phyloP scores from a whole-genome alignment of 2,888 invertebrate genomes.

The Drosophila pegasa region DNA sequence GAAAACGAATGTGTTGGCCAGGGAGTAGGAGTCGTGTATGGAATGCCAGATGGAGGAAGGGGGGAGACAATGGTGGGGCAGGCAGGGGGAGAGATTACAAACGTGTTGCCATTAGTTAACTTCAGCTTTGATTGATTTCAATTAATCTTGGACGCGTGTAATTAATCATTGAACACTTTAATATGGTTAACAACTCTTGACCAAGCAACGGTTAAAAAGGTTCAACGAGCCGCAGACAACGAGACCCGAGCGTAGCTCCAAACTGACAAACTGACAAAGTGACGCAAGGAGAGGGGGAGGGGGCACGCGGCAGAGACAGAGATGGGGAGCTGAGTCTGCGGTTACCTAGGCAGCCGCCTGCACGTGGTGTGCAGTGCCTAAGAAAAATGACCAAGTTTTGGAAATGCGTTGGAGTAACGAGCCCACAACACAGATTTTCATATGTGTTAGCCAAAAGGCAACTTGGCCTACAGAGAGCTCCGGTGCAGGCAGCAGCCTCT shows the following conservation, averaged over 20 bases:
- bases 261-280: conserved; percentile 69
- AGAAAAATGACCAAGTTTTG: conserved; percentile 71
- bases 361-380: conserved; percentile 31
- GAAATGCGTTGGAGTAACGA: conserved; percentile 81
- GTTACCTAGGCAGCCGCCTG: conserved; percentile 64
- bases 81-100: conserved; percentile 71
- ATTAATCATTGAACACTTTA: conserved; percentile 85
- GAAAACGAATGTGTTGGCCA: conserved; percentile 44
- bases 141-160: conserved; percentile 85
- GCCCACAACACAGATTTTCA: conserved; percentile 59
- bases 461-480: conserved; percentile 34
- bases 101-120: conserved; percentile 85
- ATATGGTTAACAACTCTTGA: conserved; percentile 85
- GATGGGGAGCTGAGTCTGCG: conserved; percentile 19
- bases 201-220: conserved; percentile 84
- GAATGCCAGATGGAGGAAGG: conserved; percentile 45
- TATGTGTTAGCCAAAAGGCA: conserved; percentile 53
- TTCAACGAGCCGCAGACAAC: conserved; percentile 71
- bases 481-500: conserved; percentile 15
- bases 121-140: conserved; percentile 85
- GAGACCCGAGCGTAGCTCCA: conserved; percentile 44
- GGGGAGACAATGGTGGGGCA: conserved; percentile 17
- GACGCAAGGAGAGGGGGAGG: conserved; percentile 48
- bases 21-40: conserved; percentile 40
- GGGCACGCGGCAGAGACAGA: conserved; percentile 2